Percentiles rank a stretch among this genome's conserved stretches.
These are phyloP conservation scores for Torymus tubicola DNA, from an alignment of 2,888 invertebrate species.

Conservation along the genomic window DNA sequence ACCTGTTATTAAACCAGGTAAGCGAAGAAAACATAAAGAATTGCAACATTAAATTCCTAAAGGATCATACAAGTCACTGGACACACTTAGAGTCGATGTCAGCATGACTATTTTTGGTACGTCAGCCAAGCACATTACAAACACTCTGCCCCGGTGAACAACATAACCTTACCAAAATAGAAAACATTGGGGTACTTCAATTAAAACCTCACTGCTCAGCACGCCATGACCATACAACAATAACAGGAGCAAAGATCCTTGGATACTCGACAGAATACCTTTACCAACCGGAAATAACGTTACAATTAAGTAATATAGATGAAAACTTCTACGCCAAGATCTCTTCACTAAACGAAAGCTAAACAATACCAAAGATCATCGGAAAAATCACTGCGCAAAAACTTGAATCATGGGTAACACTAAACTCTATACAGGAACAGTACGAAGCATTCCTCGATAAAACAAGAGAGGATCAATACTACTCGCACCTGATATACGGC, in stretches of 20 bases:
- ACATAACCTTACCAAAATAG: not conserved
- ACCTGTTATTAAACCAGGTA: not conserved
- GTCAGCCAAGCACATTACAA: too few relatives aligned
- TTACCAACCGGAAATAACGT: not conserved
- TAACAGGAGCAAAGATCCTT: not conserved
- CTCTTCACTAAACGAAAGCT: too few relatives aligned
- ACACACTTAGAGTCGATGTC: not conserved
- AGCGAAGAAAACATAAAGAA: not conserved
- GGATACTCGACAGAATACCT: not conserved
- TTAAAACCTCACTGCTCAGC: not conserved
- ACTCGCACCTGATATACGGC: too few relatives aligned
- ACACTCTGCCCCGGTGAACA: constrained; percentile 3
- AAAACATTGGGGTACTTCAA: not conserved
- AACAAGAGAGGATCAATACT: too few relatives aligned
- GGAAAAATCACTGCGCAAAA: too few relatives aligned
- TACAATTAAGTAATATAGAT: not conserved
- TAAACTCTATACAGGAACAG: too few relatives aligned
- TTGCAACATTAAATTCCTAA: not conserved
- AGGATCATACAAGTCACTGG: not conserved
- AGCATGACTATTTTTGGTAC: not conserved
- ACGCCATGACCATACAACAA: not conserved
- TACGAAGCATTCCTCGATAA: too few relatives aligned
- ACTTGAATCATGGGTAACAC: too few relatives aligned
- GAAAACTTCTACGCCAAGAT: not conserved
- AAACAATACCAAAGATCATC: too few relatives aligned